A percentile compares a stretch with the other conserved stretches of the same genome.
Conservation (phyloP, 1,140 invertebrate species). For the Drosophila miranda region DNA sequence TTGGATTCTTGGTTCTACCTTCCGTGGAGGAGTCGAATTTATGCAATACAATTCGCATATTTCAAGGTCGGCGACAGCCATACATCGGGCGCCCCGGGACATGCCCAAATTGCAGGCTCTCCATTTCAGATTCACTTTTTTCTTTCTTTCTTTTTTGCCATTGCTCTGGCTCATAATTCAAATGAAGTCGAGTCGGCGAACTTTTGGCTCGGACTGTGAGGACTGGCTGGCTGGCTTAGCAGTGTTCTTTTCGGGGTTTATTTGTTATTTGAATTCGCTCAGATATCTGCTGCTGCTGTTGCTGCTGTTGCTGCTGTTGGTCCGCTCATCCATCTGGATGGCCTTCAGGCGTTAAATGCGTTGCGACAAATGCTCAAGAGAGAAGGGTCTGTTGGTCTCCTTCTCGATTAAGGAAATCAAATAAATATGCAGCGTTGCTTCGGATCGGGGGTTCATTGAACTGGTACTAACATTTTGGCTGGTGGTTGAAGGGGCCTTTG, state of each 20-base stretch:
- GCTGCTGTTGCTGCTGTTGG: too few species aligned
- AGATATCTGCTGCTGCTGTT: conserved; percentile 18
- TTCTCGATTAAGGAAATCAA: conserved; percentile 70
- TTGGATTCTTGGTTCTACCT: conserved; percentile 15
- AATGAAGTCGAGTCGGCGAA: conserved; percentile 40
- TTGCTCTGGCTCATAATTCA: conserved; percentile 57
- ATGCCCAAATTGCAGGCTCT: conserved; percentile 65
- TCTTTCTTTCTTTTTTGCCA: conserved; percentile 10
- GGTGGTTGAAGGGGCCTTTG: conserved; percentile 42
- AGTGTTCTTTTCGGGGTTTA: conserved; percentile 39
- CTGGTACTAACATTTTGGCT: conserved; percentile 60
- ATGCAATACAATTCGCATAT: conserved; percentile 68
- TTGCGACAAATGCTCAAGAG: conserved; percentile 65
- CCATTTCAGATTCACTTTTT: conserved; percentile 77
- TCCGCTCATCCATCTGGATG: conserved; percentile 67
- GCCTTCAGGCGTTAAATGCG: conserved; percentile 75
- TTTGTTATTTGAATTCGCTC: conserved; percentile 61
- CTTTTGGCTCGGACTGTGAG: conserved; percentile 9
- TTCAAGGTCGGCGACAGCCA: conserved; percentile 67
- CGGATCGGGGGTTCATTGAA: conserved; percentile 54
- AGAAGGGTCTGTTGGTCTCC: conserved; percentile 26
- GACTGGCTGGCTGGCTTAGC: conserved; percentile 2
- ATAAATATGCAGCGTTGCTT: conserved; percentile 63
- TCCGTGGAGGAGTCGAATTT: conserved; percentile 42
- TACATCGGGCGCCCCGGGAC: conserved; percentile 27